phyloP scores from a whole-genome alignment of 2,113 vertebrate genomes.

The Xyliphius kryptos region DNA sequence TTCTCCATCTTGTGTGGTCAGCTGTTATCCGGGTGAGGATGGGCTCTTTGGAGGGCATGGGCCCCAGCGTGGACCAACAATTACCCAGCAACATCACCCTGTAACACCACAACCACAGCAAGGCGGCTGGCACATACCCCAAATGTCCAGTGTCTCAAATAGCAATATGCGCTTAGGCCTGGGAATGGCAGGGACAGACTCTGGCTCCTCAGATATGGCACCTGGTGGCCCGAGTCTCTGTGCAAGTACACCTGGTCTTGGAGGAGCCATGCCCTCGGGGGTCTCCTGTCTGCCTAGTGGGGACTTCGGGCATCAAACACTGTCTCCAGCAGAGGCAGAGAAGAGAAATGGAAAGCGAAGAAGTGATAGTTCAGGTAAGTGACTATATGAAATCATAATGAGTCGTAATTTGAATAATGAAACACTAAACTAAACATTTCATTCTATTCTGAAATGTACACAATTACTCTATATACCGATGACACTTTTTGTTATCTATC shows the following conservation, averaged over 20 bases:
- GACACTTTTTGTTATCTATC: too few relatives aligned
- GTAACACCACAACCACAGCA: constrained; percentile 76
- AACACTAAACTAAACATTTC: too few relatives aligned
- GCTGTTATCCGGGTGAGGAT: constrained; percentile 86
- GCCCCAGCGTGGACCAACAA: constrained; percentile 65
- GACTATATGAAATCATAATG: too few relatives aligned
- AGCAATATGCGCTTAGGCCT: constrained; percentile 75
- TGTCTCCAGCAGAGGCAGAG: constrained; percentile 88
- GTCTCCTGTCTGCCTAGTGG: constrained; percentile 80
- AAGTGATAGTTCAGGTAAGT: constrained; percentile 97
- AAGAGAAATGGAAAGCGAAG: constrained; percentile 87
- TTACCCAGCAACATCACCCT: constrained; percentile 73
- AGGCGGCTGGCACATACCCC: constrained; percentile 84
- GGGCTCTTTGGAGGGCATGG: constrained; percentile 85
- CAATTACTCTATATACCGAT: too few relatives aligned
- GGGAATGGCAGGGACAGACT: constrained; percentile 79
- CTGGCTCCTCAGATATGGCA: constrained; percentile 76
- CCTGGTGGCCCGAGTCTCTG: too few relatives aligned
- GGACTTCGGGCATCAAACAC: constrained; percentile 88
- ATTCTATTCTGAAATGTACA: too few relatives aligned
- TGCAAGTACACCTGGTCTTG: constrained; percentile 80
- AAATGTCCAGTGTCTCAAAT: constrained; percentile 69
- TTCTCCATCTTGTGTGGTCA: constrained; percentile 82
- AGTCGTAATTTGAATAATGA: too few relatives aligned
- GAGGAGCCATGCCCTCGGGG: constrained; percentile 76